Evolutionary conservation across 2,888 invertebrate genomes (phyloP).

Genomic region (Tanytarsus gracilentus): DNA sequence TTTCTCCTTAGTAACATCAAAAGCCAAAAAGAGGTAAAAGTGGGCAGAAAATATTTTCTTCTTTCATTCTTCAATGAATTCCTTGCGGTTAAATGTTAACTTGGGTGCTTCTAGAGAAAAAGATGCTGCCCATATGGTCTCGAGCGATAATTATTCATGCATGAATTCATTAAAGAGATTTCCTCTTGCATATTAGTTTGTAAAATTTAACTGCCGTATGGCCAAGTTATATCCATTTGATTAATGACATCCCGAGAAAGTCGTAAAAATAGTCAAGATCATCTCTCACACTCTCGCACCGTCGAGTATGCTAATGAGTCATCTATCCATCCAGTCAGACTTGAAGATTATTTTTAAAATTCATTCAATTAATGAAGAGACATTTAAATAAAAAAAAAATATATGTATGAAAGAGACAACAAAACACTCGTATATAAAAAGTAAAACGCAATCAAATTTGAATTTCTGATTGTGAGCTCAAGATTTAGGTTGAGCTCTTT

Average conservation of each 20-base stretch:
- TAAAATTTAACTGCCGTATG: no score
- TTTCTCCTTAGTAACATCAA: no score
- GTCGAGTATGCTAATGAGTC: constrained; percentile 1
- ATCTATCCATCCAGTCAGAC: neutral
- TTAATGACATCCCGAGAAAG: constrained; percentile 25
- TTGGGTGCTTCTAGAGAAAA: neutral
- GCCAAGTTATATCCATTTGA: constrained; percentile 12
- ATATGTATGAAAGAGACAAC: no score
- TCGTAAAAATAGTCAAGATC: neutral
- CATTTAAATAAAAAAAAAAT: no score
- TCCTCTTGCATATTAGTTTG: no score
- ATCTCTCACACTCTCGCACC: neutral
- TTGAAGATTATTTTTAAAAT: neutral
- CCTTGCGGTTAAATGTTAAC: neutral
- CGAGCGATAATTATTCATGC: constrained; percentile 17
- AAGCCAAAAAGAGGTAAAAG: neutral
- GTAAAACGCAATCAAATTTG: no score
- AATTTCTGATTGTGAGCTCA: no score
- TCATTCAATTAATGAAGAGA: no score
- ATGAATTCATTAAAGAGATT: constrained; percentile 14
- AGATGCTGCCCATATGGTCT: neutral
- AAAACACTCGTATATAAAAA: no score
- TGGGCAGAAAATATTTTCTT: neutral
- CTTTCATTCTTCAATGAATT: constrained; percentile 11
- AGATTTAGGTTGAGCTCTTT: no score